These are phyloP conservation scores for Leucophenga maculata DNA, from an alignment of 2,888 invertebrate species.

Conservation along the genomic window DNA sequence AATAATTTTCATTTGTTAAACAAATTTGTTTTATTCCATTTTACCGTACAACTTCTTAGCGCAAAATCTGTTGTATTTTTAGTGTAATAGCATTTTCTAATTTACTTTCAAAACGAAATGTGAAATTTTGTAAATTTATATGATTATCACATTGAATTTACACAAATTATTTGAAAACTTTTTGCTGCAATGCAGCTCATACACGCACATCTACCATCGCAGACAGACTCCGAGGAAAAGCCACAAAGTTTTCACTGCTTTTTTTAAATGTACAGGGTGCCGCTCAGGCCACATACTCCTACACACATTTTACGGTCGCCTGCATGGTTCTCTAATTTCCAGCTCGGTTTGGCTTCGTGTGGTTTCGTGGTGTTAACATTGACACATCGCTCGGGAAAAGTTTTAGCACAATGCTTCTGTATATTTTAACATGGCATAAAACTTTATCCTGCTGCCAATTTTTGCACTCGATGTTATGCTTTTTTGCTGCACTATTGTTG, in stretches of 20 bases:
- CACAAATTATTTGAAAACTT: slow-evolving; percentile 22
- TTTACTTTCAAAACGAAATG: not conserved
- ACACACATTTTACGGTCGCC: not conserved
- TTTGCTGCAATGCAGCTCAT: not conserved
- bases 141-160: slow-evolving; percentile 18
- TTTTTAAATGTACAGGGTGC: not conserved
- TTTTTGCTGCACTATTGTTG: not conserved
- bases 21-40: not conserved
- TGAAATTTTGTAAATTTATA: not conserved
- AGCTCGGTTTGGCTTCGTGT: slow-evolving; percentile 55
- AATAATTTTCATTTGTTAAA: not conserved
- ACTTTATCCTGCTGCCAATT: slow-evolving; percentile 31
- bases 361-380: slow-evolving; percentile 59
- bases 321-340: slow-evolving; percentile 10
- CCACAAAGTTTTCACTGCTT: slow-evolving; percentile 6
- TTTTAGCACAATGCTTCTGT: slow-evolving; percentile 40
- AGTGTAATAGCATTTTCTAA: too few species aligned
- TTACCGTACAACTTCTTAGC: not conserved
- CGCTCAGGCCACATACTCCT: not conserved
- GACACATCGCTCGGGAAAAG: slow-evolving; percentile 54
- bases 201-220: not conserved
- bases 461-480: not conserved
- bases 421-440: slow-evolving; percentile 6
- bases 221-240: not conserved
- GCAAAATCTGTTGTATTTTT: too few species aligned